Base-by-base conservation (phyloP, 2,888 invertebrate genomes). In the Drosophila pseudotalamancana region DNA sequence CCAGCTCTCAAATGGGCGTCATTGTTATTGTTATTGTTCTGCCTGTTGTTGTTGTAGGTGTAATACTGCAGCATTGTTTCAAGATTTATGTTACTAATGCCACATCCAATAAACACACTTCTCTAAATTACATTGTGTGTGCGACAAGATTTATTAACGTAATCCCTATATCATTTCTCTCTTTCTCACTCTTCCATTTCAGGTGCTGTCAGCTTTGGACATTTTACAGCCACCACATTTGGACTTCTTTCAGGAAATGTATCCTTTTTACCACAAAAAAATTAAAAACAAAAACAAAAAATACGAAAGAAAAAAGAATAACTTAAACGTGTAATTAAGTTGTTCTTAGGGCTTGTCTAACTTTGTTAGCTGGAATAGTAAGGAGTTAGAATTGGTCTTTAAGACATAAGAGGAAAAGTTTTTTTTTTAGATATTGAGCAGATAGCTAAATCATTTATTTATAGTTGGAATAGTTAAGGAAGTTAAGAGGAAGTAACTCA, bases 171-270 rank as follows among this genome's bases (percentile, higher is more conserved):
- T 31, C 31, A 9, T 64, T 71, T 54, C 27, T 18, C 45, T 51
- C 39, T 43, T 40, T 31, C 19, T 43, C 45, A n/a, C 16, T 37
- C 14, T 66, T 14, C 50, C 48, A 29, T 91, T 90, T 49, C 95
- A 99, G 98, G 98, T 99, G 90, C 94, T 99, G 89, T 98, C 98
- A 89, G 98, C 99, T 87, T 93, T 98, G 93, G 99, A 99, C 93
- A 99, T 99, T 92, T 94, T 99, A 88, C 99, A 99, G 93, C 99
- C 99, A 89, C 98, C 99, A 87, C 98, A 98, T 93, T 95, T 98
- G 93, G 98, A 99, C 93, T 99, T 98, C 94, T 99, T 99, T 94
- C 98, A 99, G 94, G 99, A 99, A 96, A 98, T 99, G 98, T 99
- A 98, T 96, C 96, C 96, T 97, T 96, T 96, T 92, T 11, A 66